Base-by-base conservation (phyloP, 2,888 invertebrate species). In the Cheiracanthium punctorium region DNA sequence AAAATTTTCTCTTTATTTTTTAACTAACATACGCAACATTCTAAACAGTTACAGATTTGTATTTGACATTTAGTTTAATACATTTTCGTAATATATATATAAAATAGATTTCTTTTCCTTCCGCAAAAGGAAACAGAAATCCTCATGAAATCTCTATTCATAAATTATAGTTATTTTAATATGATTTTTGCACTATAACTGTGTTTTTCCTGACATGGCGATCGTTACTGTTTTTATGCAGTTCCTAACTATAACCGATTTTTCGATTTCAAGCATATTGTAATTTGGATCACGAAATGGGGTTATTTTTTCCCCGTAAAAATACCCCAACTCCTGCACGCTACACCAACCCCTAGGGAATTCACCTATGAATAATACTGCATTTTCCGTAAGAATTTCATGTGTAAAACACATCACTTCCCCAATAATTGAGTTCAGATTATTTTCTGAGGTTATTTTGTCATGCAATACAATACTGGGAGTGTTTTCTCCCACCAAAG, bases 351-450 rank as follows among this genome's bases (percentile, higher is more conserved):
- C 2, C 58, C 58, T 2, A 1, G 58, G 58, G 58, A 58, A 5
- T 58, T 58, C 12, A 24, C 58, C 58, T 24, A 24, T n/a, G 58
- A 58, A 24, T 58, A 24, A 48, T 48, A 58, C 58, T 17, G 24
- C 58, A 24, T 58, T 58, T 24, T 7, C 4, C 4, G 4, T 17
- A 2, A 24, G 12, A 20, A 8, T 24, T 58, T 24, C 58, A 58
- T 58, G 58, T 58, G 58, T 58, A 58, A 58, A 58, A 24, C 5
- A 20, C 58, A 58, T 58, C 20, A 58, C 58, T 58, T 58, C 17
- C 17, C 14, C 24, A 24, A 17, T 58, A 58, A 58, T 58, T 58
- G 58, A 24, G 58, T 24, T 24, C 20, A 58, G 58, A 4, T 58
- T 58, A 24, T 24, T 58, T 48, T 58, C 58, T 37, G 37, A 37